A percentile compares a stretch with the other conserved stretches of the same genome.
These are phyloP conservation scores for Trichonephila clavipes DNA, from an alignment of 1,140 invertebrate genomes.

Conservation along the genomic window DNA sequence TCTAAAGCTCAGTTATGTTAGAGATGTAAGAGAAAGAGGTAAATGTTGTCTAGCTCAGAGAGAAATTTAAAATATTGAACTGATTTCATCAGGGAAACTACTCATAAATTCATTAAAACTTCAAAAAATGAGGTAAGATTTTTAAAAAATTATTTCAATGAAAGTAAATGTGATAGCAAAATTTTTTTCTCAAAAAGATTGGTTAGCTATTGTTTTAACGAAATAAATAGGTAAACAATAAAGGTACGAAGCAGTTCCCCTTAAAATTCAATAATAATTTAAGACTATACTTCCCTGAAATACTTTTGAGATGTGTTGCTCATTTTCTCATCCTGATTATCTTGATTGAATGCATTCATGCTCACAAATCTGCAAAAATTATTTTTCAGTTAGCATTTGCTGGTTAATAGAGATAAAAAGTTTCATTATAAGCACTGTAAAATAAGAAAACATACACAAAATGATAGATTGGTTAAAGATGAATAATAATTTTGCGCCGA, in stretches of 20 bases:
- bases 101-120: neutral
- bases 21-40: neutral
- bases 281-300: neutral
- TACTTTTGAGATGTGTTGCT: neutral
- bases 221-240: neutral
- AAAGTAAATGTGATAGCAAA: no score
- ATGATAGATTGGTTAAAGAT: neutral
- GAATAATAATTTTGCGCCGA: slow-evolving; percentile 12
- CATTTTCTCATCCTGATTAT: neutral
- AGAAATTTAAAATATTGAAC: neutral
- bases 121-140: neutral
- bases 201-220: no score
- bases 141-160: neutral
- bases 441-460: neutral
- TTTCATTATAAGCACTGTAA: neutral
- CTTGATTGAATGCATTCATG: neutral
- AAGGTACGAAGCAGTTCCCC: neutral
- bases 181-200: no score
- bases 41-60: neutral
- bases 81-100: neutral
- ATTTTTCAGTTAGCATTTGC: neutral
- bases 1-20: neutral
- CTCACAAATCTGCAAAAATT: neutral
- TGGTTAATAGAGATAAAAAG: neutral
- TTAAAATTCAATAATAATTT: neutral